A percentile compares a stretch with the other conserved stretches of the same genome.
phyloP scores from a whole-genome alignment of 2,797 vertebrate species.

The Eulemur coronatus region DNA sequence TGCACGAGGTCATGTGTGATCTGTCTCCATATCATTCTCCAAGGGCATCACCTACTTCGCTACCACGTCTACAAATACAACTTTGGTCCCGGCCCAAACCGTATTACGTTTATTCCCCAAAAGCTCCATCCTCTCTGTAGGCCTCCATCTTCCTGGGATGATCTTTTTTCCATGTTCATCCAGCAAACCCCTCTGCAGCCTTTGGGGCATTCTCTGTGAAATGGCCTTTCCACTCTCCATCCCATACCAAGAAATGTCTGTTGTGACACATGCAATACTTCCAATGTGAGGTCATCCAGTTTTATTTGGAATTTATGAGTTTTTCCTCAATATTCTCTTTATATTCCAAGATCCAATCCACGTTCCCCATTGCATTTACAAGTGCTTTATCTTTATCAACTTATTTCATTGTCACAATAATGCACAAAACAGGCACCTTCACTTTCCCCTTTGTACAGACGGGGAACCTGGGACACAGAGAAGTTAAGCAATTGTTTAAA shows the following conservation, averaged over 20 bases:
- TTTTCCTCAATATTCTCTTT: neutral
- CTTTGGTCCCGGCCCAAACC: neutral
- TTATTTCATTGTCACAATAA: neutral
- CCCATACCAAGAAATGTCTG: neutral
- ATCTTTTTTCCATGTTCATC: neutral
- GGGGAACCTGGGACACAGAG: neutral
- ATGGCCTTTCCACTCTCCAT: neutral
- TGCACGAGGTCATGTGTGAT: neutral
- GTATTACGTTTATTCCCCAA: neutral
- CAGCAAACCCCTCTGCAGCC: neutral
- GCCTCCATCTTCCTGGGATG: neutral
- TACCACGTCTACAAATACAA: neutral
- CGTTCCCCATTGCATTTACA: neutral
- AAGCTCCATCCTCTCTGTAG: neutral
- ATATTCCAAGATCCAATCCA: neutral
- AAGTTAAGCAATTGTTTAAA: neutral
- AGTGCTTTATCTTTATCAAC: neutral
- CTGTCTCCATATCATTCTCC: neutral
- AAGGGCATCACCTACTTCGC: neutral
- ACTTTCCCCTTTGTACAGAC: neutral
- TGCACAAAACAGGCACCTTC: neutral
- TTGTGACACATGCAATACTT: neutral
- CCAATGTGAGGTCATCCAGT: neutral
- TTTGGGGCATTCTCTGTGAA: neutral
- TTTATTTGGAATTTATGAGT: neutral